Evolutionary conservation across 2,888 invertebrate species (phyloP), one percentile per base, ranked within the genome.

Genomic region (Pyrocoelia pectoralis): DNA sequence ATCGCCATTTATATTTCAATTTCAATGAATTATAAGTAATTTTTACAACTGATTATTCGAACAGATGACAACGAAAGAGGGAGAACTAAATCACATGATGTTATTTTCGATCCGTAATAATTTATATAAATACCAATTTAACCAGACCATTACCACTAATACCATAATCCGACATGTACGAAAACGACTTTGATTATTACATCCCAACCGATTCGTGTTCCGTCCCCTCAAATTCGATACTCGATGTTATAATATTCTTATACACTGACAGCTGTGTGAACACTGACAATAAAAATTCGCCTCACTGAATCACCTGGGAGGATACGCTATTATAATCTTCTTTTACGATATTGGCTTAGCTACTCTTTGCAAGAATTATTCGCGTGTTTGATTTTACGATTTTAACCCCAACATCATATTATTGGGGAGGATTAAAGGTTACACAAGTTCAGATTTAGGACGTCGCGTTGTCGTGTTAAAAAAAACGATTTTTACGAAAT

Each of bases 121-220:
- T 33, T 33, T 33, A 33, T 33, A 33, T 8, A 33, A 33, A 33
- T n/a, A 33, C 33, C 33, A 33, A 33, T n/a, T 33, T 33, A 33
- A 33, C 33, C 33, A 33, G 3, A n/a, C 33, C 33, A 33, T 33
- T 33, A 43, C 46, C 55, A 61, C 56, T 65, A 67, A 70, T 68
- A 68, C 61, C 64, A 63, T 70, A 70, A 70, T 70, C 70, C 66
- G 60, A 64, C 66, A 59, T 68, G 68, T 70, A 57, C 60, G 61
- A 60, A 64, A 60, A 61, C 70, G 70, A 70, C 70, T 70, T 70
- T 62, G 61, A 40, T 67, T 69, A 66, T 67, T 51, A 56, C 64
- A 61, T 61, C 41, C 41, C 41, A 43, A 10, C n/a, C 9, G 9
- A 33, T 33, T 33, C n/a, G n/a, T 33, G 8, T n/a, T 43, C 41